These are phyloP conservation scores for Euzetes globulus DNA, from an alignment of 2,888 invertebrate genomes.

Conservation along the genomic window DNA sequence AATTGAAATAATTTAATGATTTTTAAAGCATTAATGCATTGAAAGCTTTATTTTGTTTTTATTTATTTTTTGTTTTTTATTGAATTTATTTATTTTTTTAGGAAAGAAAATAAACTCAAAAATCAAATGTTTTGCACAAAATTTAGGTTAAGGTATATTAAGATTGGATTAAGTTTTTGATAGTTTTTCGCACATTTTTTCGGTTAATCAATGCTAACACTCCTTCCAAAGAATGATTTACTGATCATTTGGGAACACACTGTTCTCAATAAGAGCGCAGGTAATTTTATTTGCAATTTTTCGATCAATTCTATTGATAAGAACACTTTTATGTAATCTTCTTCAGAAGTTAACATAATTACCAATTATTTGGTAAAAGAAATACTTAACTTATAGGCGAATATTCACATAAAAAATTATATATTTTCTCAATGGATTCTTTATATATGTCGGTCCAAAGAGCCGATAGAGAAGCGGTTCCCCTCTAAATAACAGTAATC, in stretches of 20 bases:
- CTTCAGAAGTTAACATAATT: too few relatives aligned
- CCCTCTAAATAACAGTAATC: slow-evolving; percentile 1
- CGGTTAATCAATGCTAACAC: not conserved
- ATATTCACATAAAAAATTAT: too few relatives aligned
- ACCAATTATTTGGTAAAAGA: too few relatives aligned
- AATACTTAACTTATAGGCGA: too few relatives aligned
- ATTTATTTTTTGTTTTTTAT: too few relatives aligned
- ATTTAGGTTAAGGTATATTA: slow-evolving; percentile 2
- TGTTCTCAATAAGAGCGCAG: not conserved
- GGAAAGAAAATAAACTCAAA: not conserved
- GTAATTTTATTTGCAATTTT: too few relatives aligned
- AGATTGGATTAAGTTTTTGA: not conserved
- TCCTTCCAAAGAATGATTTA: not conserved
- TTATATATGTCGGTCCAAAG: not conserved
- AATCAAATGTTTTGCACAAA: not conserved
- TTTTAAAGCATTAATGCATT: too few relatives aligned
- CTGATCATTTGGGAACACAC: not conserved
- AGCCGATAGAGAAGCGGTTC: not conserved
- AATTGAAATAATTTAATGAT: too few relatives aligned
- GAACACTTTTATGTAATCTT: too few relatives aligned
- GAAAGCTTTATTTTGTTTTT: too few relatives aligned
- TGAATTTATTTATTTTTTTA: too few relatives aligned
- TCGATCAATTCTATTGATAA: too few relatives aligned
- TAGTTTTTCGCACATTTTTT: not conserved
- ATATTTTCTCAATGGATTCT: not conserved